A percentile compares a stretch with the other conserved stretches of the same genome.
Evolutionary conservation across 64 coral and sea anemone species (phyloP).

Genomic region (Trachythela sp.): DNA sequence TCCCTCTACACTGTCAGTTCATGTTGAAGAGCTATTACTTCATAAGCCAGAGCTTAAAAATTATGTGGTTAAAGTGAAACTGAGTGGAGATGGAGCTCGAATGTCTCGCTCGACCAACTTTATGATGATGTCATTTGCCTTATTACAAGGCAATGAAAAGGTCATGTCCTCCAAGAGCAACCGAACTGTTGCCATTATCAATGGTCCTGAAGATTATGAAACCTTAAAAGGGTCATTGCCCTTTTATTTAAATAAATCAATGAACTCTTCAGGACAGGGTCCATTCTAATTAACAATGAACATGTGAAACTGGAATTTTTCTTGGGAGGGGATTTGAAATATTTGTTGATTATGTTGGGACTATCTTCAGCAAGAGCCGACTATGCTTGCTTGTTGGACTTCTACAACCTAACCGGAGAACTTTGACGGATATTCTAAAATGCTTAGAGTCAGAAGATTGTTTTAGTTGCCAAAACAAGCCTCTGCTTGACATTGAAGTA

Average conservation of each 20-base stretch:
- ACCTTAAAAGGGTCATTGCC: neutral
- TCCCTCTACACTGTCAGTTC: neutral
- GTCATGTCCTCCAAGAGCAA: neutral
- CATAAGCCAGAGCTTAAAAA: constrained; percentile 4
- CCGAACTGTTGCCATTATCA: neutral
- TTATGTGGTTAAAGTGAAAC: neutral
- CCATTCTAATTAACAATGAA: constrained; percentile 7
- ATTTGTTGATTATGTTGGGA: constrained; percentile 19
- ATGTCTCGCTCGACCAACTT: constrained; percentile 46
- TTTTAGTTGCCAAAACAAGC: constrained; percentile 28
- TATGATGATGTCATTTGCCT: neutral
- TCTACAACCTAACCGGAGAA: constrained; percentile 18
- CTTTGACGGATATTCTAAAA: constrained; percentile 14
- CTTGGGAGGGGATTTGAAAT: constrained; percentile 36
- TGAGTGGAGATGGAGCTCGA: too few relatives aligned
- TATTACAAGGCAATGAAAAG: neutral
- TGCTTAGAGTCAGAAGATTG: neutral
- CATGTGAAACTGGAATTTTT: constrained; percentile 31
- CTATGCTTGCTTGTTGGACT: constrained; percentile 29
- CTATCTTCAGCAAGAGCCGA: constrained; percentile 7
- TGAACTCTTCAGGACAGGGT: neutral
- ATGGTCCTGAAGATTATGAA: too few relatives aligned
- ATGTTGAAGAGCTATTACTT: neutral
- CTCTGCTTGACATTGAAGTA: constrained; percentile 17
- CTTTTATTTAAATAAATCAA: neutral